A percentile compares a stretch with the other conserved stretches of the same genome.
phyloP scores from a whole-genome alignment of 2,888 invertebrate species.

The Nomada flava region DNA sequence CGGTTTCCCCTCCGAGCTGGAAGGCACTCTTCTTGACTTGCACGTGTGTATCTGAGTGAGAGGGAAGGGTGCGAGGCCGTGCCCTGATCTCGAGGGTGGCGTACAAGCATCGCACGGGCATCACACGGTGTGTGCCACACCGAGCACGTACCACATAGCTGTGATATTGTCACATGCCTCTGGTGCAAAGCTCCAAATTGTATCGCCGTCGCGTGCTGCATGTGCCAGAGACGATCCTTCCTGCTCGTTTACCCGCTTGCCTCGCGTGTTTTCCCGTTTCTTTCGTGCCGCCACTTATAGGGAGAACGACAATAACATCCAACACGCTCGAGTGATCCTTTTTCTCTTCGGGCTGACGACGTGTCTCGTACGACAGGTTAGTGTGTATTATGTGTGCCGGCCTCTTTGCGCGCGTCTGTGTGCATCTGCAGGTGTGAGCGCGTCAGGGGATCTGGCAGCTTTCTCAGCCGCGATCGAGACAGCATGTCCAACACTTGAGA shows the following conservation, averaged over 20 bases:
- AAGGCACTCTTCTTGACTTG: no score
- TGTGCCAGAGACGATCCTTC: slow-evolving; percentile 54
- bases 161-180: slow-evolving; percentile 80
- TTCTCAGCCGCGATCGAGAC: slow-evolving; percentile 36
- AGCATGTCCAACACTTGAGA: slow-evolving; percentile 54
- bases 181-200: slow-evolving; percentile 80
- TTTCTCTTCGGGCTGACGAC: slow-evolving; percentile 59
- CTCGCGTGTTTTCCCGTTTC: slow-evolving; percentile 23
- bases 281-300: slow-evolving; percentile 33
- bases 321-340: slow-evolving; percentile 65
- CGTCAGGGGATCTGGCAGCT: not conserved
- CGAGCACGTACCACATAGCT: slow-evolving; percentile 77
- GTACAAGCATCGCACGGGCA: slow-evolving; percentile 62
- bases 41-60: not conserved
- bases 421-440: not conserved
- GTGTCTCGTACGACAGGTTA: slow-evolving; percentile 12
- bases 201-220: slow-evolving; percentile 78
- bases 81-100: slow-evolving; percentile 51
- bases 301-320: slow-evolving; percentile 66
- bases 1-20: not conserved
- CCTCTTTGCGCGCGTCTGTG: not conserved
- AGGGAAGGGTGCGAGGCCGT: not conserved
- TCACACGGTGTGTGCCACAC: slow-evolving; percentile 51
- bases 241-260: slow-evolving; percentile 23
- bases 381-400: not conserved